Evolutionary conservation across 2,113 vertebrate species (phyloP).

Genomic region (Eudorcas thomsonii): DNA sequence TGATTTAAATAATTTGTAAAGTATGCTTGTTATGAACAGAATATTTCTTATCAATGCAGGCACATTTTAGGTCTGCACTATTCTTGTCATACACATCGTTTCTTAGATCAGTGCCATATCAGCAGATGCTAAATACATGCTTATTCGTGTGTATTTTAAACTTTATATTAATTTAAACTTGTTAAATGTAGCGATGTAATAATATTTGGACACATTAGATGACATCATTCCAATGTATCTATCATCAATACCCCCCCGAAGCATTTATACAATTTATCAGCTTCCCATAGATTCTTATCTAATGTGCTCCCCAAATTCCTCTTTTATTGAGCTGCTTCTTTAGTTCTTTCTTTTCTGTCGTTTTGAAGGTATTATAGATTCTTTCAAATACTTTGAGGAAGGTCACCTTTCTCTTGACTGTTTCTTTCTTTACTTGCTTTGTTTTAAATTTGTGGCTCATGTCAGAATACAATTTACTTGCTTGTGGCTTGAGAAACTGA

Average conservation of each 20-base stretch:
- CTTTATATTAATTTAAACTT: constrained; percentile 10
- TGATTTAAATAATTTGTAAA: constrained; percentile 16
- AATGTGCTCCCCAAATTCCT: background rate
- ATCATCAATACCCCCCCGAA: too few species aligned
- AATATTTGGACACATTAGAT: constrained; percentile 8
- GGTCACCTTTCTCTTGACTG: constrained; percentile 37
- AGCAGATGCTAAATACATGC: background rate
- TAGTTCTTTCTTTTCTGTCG: constrained; percentile 58
- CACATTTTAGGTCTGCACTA: background rate
- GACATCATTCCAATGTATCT: background rate
- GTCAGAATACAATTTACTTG: constrained; percentile 74
- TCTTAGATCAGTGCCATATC: background rate
- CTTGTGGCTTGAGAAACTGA: constrained; percentile 75
- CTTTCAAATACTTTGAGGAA: constrained; percentile 45
- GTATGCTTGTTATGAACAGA: background rate
- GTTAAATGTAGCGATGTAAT: background rate
- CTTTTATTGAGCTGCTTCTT: constrained; percentile 28
- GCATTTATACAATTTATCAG: background rate
- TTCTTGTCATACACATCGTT: background rate
- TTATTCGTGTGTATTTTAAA: constrained; percentile 17
- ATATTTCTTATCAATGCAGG: constrained; percentile 1
- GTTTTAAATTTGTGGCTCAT: constrained; percentile 77
- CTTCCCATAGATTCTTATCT: background rate
- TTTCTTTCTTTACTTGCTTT: constrained; percentile 65
- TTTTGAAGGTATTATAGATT: constrained; percentile 54